Percentiles rank a stretch among this genome's conserved stretches.
Evolutionary conservation across 2,113 vertebrate genomes (phyloP).

Genomic region (Stegastes partitus): DNA sequence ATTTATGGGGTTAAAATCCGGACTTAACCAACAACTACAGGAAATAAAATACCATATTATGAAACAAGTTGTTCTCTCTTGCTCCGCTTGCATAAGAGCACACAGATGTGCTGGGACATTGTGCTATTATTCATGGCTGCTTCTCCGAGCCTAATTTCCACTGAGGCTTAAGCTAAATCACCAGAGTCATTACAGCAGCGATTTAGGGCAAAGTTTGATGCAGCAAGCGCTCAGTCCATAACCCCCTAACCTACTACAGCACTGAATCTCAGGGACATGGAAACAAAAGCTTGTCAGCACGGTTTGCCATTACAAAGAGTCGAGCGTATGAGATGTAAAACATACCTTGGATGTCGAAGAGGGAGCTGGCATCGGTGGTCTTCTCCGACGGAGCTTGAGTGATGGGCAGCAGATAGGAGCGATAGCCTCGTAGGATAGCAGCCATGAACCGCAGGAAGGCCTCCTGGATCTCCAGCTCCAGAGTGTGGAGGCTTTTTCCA

Average conservation of each 20-base stretch:
- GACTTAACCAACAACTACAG: slow-evolving; percentile 34
- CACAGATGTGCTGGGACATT: slow-evolving; percentile 67
- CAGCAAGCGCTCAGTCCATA: slow-evolving; percentile 38
- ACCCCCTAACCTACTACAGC: slow-evolving; percentile 37
- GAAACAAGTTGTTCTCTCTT: slow-evolving; percentile 47
- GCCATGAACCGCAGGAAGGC: slow-evolving; percentile 98
- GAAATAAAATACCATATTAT: slow-evolving; percentile 43
- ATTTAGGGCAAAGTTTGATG: slow-evolving; percentile 60
- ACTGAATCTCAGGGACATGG: slow-evolving; percentile 15
- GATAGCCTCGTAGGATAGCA: slow-evolving; percentile 97
- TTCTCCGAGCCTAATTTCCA: slow-evolving; percentile 65
- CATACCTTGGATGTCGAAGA: slow-evolving; percentile 96
- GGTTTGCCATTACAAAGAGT: neutral
- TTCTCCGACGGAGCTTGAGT: slow-evolving; percentile 98
- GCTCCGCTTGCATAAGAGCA: slow-evolving; percentile 68
- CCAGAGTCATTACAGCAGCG: slow-evolving; percentile 51
- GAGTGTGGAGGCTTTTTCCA: slow-evolving; percentile 91
- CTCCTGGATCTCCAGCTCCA: slow-evolving; percentile 98
- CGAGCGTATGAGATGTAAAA: neutral
- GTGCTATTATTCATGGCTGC: slow-evolving; percentile 66
- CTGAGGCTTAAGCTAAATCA: slow-evolving; percentile 64
- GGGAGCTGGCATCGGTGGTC: slow-evolving; percentile 95
- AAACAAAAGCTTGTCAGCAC: neutral
- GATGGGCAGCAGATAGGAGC: slow-evolving; percentile 94
- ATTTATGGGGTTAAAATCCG: neutral